phyloP scores from a whole-genome alignment of 1,140 invertebrate genomes.

The Bombus difficillimus region DNA sequence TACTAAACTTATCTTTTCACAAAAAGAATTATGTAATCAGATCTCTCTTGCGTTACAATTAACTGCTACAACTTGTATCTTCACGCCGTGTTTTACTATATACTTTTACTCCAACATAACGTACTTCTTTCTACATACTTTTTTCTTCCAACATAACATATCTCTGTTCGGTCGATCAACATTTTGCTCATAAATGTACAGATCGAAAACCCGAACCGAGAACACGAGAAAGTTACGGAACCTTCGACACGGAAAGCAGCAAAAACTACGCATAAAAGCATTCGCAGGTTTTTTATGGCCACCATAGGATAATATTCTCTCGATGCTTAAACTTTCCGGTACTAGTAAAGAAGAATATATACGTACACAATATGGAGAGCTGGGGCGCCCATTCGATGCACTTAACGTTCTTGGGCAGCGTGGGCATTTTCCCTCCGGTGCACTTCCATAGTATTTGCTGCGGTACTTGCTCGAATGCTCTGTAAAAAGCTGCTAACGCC shows the following conservation, averaged over 20 bases:
- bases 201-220: neutral
- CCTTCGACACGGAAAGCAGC: neutral
- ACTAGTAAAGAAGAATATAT: constrained; percentile 20
- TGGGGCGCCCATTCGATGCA: constrained; percentile 85
- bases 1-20: too few relatives aligned
- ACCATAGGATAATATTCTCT: constrained; percentile 34
- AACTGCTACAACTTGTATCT: too few relatives aligned
- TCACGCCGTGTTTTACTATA: too few relatives aligned
- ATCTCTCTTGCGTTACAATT: too few relatives aligned
- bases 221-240: neutral
- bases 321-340: constrained; percentile 23
- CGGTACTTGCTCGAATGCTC: constrained; percentile 61
- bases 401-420: constrained; percentile 84
- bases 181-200: neutral
- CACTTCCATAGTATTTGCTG: constrained; percentile 69
- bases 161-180: neutral
- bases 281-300: constrained; percentile 14
- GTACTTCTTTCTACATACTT: too few relatives aligned
- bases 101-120: too few relatives aligned
- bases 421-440: constrained; percentile 67
- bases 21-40: too few relatives aligned
- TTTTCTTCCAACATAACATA: too few relatives aligned
- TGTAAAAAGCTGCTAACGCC: constrained; percentile 55
- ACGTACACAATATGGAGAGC: constrained; percentile 84
- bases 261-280: neutral